Evolutionary conservation across 2,888 invertebrate genomes (phyloP).

Genomic region (Sphecodes monilicornis): DNA sequence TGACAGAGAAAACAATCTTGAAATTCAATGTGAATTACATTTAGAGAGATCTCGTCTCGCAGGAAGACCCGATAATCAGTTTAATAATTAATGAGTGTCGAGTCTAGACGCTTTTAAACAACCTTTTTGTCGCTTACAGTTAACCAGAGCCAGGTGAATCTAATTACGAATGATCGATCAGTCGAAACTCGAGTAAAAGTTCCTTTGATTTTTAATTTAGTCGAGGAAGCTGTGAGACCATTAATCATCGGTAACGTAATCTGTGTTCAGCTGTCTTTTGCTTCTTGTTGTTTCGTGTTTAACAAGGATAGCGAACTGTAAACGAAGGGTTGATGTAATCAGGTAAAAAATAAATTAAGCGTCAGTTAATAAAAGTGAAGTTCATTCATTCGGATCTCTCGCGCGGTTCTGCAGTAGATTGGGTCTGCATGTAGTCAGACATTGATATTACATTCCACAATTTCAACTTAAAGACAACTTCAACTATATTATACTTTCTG

Average conservation of each 20-base stretch:
- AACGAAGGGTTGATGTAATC: neutral
- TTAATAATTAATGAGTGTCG: neutral
- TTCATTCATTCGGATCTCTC: neutral
- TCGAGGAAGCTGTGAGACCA: neutral
- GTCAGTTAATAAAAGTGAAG: neutral
- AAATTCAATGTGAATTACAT: neutral
- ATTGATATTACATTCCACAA: neutral
- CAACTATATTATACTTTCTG: too few species aligned
- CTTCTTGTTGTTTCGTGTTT: neutral
- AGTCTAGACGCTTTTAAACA: neutral
- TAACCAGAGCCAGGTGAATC: neutral
- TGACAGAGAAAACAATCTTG: neutral
- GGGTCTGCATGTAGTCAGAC: neutral
- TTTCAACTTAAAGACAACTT: neutral
- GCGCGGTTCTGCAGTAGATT: neutral
- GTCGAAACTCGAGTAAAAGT: neutral
- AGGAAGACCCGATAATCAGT: neutral
- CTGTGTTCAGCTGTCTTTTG: neutral
- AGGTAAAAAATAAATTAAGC: neutral
- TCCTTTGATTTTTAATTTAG: constrained; percentile 1
- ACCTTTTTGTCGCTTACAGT: constrained; percentile 1
- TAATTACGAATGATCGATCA: constrained; percentile 39
- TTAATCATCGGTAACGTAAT: constrained; percentile 3
- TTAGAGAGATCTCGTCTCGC: neutral
- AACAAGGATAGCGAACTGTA: neutral